Base-by-base conservation (phyloP, 1,140 invertebrate genomes). In the Seison nebaliae region DNA sequence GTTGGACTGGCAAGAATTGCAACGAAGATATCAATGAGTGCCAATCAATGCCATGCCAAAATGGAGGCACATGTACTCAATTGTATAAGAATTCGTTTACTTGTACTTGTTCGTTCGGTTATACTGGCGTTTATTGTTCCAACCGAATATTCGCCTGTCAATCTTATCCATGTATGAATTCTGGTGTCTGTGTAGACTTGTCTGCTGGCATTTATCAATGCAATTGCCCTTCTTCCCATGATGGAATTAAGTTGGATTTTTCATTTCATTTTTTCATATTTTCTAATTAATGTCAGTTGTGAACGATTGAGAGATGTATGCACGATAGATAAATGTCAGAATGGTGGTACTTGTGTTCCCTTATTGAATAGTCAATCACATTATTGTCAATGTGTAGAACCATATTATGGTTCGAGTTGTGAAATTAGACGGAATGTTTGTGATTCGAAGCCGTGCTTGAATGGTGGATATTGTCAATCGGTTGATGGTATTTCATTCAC, bases 1-100 rank as follows among this genome's bases (percentile, higher is more conserved):
- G 74, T n/a, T 80, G 67, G 57, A 66, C 67, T 7, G 77, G 77
- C 5, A 41, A 55, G 16, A 70, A 70, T 44, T 84, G 78, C 57
- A 20, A 32, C 7, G 14, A 18, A 3, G 17, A 28, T 4, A 38
- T 20, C 8, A 30, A 38, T 23, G 36, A 38, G 18, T 38, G 36
- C 24, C 12, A 3, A 21, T 29, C 22, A 12, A 17, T 28, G 8
- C 36, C 36, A 32, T 40, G 38, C 9, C 15, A 28, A 28, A 19
- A 40, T 17, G 21, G 21, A 20, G 19, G 28, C 4, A 22, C 12
- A 16, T 40, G 38, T 20, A 35, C 43, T 4, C 35, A 47, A 39
- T 35, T 14, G 8, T 21, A 30, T 9, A 24, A 18, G 6, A 32
- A 21, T 32, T 18, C 16, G 12, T 44, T 22, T 16, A 47, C 24